phyloP scores from a whole-genome alignment of 2,797 vertebrate species.

The Chelon auratus region DNA sequence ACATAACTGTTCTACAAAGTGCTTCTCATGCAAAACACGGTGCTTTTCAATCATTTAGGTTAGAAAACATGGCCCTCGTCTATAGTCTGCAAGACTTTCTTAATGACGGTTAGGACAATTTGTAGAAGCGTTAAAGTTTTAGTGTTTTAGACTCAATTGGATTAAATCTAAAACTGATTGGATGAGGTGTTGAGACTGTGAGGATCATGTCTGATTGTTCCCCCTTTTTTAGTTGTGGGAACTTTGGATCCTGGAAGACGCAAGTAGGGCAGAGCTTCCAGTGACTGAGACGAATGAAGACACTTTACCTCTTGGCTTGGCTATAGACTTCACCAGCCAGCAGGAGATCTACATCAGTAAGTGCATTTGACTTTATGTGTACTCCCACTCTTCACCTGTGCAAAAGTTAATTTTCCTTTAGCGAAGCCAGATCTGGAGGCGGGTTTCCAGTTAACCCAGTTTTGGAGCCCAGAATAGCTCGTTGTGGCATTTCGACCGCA shows the following conservation, averaged over 20 bases:
- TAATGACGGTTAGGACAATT: background rate
- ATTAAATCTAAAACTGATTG: background rate
- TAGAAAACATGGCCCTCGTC: background rate
- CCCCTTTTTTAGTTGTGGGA: conserved; percentile 89
- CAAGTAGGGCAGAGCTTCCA: conserved; percentile 93
- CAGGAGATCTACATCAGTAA: conserved; percentile 90
- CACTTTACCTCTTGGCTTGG: conserved; percentile 93
- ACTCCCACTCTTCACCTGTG: background rate
- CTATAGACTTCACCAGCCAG: conserved; percentile 92
- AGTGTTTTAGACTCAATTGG: conserved; percentile 6
- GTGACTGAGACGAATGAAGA: conserved; percentile 93
- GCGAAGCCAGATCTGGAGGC: background rate
- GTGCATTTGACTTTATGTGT: conserved; percentile 52
- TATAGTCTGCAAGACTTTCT: background rate
- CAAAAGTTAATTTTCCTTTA: background rate
- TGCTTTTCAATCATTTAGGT: conserved; percentile 18
- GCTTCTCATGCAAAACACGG: conserved; percentile 8
- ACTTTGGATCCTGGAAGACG: conserved; percentile 93
- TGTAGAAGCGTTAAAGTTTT: background rate
- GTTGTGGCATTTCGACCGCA: background rate
- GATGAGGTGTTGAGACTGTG: background rate
- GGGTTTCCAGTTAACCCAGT: background rate
- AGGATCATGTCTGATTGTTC: conserved; percentile 3
- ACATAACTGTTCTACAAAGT: conserved; percentile 11
- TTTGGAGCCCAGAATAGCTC: background rate